phyloP scores from a whole-genome alignment of 2,797 vertebrate genomes.

The Chelonia mydas region DNA sequence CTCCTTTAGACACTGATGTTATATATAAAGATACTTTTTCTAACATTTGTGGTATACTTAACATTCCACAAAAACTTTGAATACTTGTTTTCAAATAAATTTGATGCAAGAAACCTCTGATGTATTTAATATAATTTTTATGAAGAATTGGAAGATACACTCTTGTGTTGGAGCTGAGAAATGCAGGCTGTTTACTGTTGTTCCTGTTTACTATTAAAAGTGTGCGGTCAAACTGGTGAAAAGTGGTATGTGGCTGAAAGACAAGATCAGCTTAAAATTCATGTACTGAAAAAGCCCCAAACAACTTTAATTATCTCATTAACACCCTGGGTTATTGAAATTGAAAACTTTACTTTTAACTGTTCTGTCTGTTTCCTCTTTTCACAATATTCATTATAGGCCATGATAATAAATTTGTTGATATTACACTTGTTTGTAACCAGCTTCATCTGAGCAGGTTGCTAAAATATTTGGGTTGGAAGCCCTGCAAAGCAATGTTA shows the following conservation, averaged over 20 bases:
- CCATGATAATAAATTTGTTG: background rate
- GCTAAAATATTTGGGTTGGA: background rate
- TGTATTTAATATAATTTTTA: background rate
- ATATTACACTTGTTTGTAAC: background rate
- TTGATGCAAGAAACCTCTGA: background rate
- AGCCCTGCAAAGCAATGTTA: background rate
- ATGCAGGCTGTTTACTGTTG: fast-evolving
- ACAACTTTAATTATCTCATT: background rate
- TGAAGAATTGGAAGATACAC: background rate
- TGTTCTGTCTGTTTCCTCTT: background rate
- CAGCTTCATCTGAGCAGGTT: background rate
- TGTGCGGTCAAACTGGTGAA: fast-evolving
- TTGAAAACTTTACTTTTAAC: background rate
- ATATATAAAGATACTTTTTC: background rate
- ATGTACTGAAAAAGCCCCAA: background rate
- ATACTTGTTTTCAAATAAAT: background rate
- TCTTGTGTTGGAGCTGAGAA: background rate
- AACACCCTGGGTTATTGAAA: background rate
- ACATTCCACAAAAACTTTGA: background rate
- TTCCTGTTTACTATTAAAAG: background rate
- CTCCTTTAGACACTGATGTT: background rate
- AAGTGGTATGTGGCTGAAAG: fast-evolving
- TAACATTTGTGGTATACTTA: background rate
- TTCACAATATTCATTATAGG: background rate
- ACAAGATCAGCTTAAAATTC: background rate